A percentile compares a stretch with the other conserved stretches of the same genome.
Evolutionary conservation across 1,140 invertebrate genomes (phyloP).

Genomic region (Euura saliciscinereae): DNA sequence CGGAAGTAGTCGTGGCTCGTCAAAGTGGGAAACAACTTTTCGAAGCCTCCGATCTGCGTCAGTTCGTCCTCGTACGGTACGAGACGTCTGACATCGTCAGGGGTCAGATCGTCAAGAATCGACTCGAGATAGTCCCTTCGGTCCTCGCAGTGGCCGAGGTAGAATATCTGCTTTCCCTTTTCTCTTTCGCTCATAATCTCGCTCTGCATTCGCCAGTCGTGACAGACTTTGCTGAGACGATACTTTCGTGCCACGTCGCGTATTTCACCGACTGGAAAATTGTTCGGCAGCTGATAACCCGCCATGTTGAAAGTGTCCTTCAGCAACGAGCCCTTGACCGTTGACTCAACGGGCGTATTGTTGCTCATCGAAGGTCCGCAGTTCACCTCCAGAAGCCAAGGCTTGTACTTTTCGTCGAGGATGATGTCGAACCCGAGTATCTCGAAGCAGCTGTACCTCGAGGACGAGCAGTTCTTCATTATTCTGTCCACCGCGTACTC

Average conservation of each 20-base stretch:
- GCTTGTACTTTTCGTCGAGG: slow-evolving; percentile 77
- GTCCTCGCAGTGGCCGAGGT: slow-evolving; percentile 60
- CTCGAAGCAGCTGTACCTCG: slow-evolving; percentile 75
- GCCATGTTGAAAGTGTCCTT: slow-evolving; percentile 87
- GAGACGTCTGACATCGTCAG: slow-evolving; percentile 84
- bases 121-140: slow-evolving; percentile 69
- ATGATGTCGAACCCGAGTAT: slow-evolving; percentile 80
- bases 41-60: slow-evolving; percentile 71
- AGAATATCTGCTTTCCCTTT: slow-evolving; percentile 57
- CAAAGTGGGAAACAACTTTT: slow-evolving; percentile 83
- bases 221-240: neutral
- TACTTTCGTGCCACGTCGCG: slow-evolving; percentile 44
- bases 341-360: slow-evolving; percentile 84
- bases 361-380: slow-evolving; percentile 92
- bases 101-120: slow-evolving; percentile 75
- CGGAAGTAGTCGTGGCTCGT: slow-evolving; percentile 76
- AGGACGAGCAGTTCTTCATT: slow-evolving; percentile 70
- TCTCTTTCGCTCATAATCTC: slow-evolving; percentile 51
- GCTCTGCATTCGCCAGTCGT: slow-evolving; percentile 44
- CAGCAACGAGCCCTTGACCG: slow-evolving; percentile 88
- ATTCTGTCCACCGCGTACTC: slow-evolving; percentile 72
- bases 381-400: slow-evolving; percentile 94
- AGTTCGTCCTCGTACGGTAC: slow-evolving; percentile 88
- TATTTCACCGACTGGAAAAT: slow-evolving; percentile 47
- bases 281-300: slow-evolving; percentile 77